A percentile compares a stretch with the other conserved stretches of the same genome.
Conservation (phyloP, 2,113 vertebrate species). For the Caracal caracal region DNA sequence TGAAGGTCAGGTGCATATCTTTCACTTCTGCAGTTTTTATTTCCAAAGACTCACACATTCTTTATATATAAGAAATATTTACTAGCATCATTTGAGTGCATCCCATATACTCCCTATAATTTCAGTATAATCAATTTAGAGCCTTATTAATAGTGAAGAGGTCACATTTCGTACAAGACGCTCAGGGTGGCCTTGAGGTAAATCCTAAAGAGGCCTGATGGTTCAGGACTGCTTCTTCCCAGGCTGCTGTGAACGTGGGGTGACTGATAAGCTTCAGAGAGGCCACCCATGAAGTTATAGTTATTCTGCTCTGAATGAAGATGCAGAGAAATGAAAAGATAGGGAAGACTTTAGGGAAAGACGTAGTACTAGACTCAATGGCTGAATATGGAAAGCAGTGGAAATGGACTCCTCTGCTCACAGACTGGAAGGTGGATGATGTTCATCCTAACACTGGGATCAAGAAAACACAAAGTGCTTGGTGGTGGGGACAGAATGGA, state of each 20-base stretch:
- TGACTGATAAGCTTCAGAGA: background rate
- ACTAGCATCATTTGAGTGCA: background rate
- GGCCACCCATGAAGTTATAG: fast-evolving
- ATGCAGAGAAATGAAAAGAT: background rate
- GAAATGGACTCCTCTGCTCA: background rate
- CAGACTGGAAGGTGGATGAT: fast-evolving
- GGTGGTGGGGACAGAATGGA: too few relatives aligned
- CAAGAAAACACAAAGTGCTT: background rate
- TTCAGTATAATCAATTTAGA: background rate
- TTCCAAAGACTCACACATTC: background rate
- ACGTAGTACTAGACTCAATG: too few relatives aligned
- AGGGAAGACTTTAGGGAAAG: too few relatives aligned
- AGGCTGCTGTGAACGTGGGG: background rate
- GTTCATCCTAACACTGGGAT: background rate
- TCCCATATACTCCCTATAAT: background rate
- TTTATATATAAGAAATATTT: background rate
- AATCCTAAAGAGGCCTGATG: background rate
- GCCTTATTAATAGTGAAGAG: too few relatives aligned
- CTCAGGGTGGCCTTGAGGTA: too few relatives aligned
- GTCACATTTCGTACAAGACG: too few relatives aligned
- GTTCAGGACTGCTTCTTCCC: background rate
- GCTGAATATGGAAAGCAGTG: background rate
- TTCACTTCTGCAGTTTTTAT: background rate
- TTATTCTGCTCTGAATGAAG: background rate
- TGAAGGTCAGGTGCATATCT: background rate